Evolutionary conservation across 1,140 invertebrate genomes (phyloP), one percentile per base, ranked within the genome.

Genomic region (Euborellia annulipes): DNA sequence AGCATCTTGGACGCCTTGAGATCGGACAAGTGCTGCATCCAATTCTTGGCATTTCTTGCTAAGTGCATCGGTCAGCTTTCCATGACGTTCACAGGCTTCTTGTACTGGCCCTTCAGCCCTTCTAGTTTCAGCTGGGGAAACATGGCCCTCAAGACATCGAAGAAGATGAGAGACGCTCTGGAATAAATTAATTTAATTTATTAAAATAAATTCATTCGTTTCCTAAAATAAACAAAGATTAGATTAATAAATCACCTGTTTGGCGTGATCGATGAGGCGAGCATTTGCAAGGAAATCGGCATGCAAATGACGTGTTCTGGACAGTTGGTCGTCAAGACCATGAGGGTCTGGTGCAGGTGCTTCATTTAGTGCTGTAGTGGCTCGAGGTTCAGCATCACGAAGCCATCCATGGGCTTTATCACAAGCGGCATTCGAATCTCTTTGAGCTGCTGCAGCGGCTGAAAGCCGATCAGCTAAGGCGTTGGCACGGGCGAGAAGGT

Each of bases 1-100:
- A 7, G 88, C 86, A 61, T 93, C 88, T 60, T 93, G 85, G 9
- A 95, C 80, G n/a, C 86, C 89, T 65, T 95, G 90, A 43, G 86
- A 89, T 61, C 93, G 86, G 4, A 92, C 78, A 23, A 95, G 65
- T 0, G 89, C 88, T 0, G 82, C 83, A 53, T 95, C 89, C 37
- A 96, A 63, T 36, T 81, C 74, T 50, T 83, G 76, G 55, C 87
- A 90, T n/a, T 83, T 78, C 3, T 83, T 76, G 9, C 74, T 73
- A 11, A 90, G 63, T 1, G 76, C 75, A 48, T 75, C 74, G 40
- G 72, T 68, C 9, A 92, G 58, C 49, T 86, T 77, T 41, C 69
- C 70, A 58, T 92, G 86, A 45, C 85, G 82, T 23, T 81, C 75
- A 48, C 80, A 74, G 3, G 95, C 57, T 43, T 82, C 79, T 9